Conservation (phyloP, 2,797 vertebrate genomes). For the Cirrhinus mrigala region DNA sequence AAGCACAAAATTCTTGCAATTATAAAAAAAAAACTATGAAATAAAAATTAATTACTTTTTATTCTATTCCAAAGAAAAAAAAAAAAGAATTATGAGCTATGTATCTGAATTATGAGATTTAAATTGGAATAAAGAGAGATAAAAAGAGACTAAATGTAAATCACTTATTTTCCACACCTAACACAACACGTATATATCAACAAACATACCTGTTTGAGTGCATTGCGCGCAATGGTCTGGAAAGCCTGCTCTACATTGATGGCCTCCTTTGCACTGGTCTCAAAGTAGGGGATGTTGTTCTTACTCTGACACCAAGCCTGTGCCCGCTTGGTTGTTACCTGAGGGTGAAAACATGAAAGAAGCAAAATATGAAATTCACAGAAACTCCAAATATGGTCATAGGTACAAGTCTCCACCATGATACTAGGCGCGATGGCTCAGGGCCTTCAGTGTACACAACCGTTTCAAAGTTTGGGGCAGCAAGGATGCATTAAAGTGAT, state of each 20-base stretch:
- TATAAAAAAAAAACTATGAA: too few species aligned
- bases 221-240: slow-evolving; percentile 99
- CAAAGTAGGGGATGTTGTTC: slow-evolving; percentile 99
- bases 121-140: too few species aligned
- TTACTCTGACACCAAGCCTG: slow-evolving; percentile 99
- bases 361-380: background rate
- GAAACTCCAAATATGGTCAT: background rate
- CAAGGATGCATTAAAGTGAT: too few species aligned
- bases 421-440: background rate
- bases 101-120: too few species aligned
- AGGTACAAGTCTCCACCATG: background rate
- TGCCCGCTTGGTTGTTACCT: slow-evolving; percentile 98
- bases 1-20: too few species aligned
- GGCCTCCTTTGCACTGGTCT: slow-evolving; percentile 99
- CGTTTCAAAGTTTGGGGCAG: too few species aligned
- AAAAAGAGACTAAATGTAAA: too few species aligned
- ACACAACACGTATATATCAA: background rate
- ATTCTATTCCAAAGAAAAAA: too few species aligned
- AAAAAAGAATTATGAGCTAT: too few species aligned
- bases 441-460: too few species aligned
- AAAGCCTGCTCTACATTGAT: slow-evolving; percentile 99
- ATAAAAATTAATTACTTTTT: too few species aligned
- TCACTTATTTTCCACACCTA: background rate
- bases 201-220: slow-evolving; percentile 93
- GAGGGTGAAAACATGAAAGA: slow-evolving; percentile 23